These are phyloP conservation scores for Epizoanthus stellaris DNA, from an alignment of 92 coral and sea anemone species.

Conservation along the genomic window DNA sequence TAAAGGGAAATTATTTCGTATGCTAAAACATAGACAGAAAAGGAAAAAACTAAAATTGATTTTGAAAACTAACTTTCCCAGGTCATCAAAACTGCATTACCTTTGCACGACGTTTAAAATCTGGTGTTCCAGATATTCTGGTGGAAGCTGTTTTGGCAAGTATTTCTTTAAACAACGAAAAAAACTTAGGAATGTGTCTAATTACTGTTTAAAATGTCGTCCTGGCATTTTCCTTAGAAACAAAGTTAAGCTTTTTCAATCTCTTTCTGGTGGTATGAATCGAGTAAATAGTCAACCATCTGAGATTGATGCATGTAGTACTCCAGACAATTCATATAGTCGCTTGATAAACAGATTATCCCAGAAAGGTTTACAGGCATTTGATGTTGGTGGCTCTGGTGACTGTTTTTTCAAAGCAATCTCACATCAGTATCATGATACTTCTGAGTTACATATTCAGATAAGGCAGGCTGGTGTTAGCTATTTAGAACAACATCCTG, in stretches of 20 bases:
- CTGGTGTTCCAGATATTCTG: conserved; percentile 23
- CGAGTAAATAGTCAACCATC: conserved; percentile 40
- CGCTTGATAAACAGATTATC: conserved; percentile 44
- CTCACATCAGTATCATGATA: conserved; percentile 44
- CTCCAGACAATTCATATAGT: conserved; percentile 41
- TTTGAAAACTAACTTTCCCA: conserved; percentile 36
- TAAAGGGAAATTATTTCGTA: conserved; percentile 41
- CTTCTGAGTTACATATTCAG: conserved; percentile 45
- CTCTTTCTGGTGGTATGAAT: conserved; percentile 52
- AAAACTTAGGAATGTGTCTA: background rate
- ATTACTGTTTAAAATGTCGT: too few species aligned
- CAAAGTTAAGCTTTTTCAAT: conserved; percentile 4
- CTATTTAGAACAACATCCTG: conserved; percentile 57
- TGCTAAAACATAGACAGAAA: conserved; percentile 43
- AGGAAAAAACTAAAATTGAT: conserved; percentile 44
- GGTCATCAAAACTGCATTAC: conserved; percentile 43
- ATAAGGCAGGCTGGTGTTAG: conserved; percentile 51
- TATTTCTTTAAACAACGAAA: conserved; percentile 6
- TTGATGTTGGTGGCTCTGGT: conserved; percentile 58
- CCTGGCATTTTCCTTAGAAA: background rate
- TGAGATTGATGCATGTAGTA: conserved; percentile 31
- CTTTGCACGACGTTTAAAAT: conserved; percentile 35
- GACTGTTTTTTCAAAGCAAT: conserved; percentile 41
- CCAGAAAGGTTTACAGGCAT: conserved; percentile 55
- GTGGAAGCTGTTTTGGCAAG: conserved; percentile 4